These are phyloP conservation scores for Glandiceps talaboti DNA, from an alignment of 53 echinoderm and acorn worm species.

Conservation along the genomic window DNA sequence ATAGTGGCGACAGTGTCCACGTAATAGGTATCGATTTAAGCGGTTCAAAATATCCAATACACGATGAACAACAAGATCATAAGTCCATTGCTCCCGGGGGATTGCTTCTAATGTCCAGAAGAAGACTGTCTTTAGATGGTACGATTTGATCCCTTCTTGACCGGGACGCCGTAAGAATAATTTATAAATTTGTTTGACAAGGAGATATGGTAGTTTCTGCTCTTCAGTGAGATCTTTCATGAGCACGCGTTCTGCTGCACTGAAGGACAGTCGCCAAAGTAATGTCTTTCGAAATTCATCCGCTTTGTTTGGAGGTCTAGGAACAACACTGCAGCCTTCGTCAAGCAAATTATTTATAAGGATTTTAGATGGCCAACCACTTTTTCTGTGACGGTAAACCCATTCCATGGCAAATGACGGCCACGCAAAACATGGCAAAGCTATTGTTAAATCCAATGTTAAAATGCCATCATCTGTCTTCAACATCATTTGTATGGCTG, in stretches of 20 bases:
- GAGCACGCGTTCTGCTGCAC: neutral
- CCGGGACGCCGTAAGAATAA: neutral
- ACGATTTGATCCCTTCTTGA: neutral
- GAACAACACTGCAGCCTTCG: neutral
- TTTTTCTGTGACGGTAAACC: neutral
- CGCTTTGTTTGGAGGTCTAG: neutral
- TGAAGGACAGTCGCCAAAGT: neutral
- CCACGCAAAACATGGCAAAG: neutral
- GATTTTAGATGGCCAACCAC: neutral
- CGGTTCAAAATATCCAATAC: neutral
- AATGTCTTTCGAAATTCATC: too few relatives aligned
- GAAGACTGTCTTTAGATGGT: neutral
- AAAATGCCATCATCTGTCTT: neutral
- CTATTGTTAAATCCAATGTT: neutral
- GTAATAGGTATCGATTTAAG: neutral
- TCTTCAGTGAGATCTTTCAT: neutral
- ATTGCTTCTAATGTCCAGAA: neutral
- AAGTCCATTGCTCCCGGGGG: neutral
- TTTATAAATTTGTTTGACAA: neutral
- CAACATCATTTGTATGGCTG: neutral
- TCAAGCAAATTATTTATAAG: neutral
- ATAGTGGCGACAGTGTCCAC: neutral
- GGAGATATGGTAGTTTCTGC: neutral
- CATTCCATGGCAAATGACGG: neutral
- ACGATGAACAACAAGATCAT: neutral